phyloP scores from a whole-genome alignment of 2,797 vertebrate species.

The Columba guinea region DNA sequence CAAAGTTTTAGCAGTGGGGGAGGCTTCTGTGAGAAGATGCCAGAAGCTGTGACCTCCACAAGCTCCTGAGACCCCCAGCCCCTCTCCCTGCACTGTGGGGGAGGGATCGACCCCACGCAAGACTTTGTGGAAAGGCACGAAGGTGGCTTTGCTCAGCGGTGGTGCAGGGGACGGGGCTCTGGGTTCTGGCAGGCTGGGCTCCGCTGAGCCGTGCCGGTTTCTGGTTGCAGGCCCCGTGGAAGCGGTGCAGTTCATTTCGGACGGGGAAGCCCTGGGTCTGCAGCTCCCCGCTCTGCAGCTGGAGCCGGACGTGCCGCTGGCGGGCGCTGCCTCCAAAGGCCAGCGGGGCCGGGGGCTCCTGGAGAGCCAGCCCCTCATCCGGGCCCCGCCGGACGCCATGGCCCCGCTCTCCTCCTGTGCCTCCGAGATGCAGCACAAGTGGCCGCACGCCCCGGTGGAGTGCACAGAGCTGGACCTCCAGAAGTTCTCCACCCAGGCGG shows the following conservation, averaged over 20 bases:
- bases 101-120: accelerated
- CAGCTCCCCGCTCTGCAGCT: conserved; percentile 26
- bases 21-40: too few species aligned
- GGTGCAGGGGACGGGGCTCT: too few species aligned
- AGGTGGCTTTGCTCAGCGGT: neutral
- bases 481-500: conserved; percentile 66
- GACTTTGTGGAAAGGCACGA: neutral
- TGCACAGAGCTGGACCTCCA: conserved; percentile 79
- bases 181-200: neutral
- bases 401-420: conserved; percentile 67
- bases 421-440: conserved; percentile 70
- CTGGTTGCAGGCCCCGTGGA: conserved; percentile 50
- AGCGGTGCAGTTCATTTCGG: conserved; percentile 46
- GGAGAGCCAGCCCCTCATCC: conserved; percentile 71
- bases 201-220: neutral
- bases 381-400: neutral
- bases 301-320: neutral
- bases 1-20: too few species aligned
- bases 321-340: conserved; percentile 5
- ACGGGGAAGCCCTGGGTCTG: conserved; percentile 22
- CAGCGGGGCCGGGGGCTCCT: conserved; percentile 57
- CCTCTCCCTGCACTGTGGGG: too few species aligned
- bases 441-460: conserved; percentile 73
- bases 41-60: too few species aligned
- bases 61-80: neutral